Evolutionary conservation across 2,888 invertebrate species (phyloP).

Genomic region (Hydriomena furcata): DNA sequence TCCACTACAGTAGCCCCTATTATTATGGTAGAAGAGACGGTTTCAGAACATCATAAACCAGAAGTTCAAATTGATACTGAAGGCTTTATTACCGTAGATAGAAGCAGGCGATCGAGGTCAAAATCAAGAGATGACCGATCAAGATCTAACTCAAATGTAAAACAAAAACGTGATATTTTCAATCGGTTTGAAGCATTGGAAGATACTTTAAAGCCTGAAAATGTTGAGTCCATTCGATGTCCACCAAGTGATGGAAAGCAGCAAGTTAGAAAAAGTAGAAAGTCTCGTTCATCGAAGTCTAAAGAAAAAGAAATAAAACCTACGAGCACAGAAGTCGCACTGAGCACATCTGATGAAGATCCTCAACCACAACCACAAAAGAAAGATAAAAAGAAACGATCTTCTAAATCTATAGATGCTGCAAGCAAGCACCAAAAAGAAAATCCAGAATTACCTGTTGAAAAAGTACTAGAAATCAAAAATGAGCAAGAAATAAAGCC

Average conservation of each 20-base stretch:
- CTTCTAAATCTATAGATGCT: slow-evolving; percentile 57
- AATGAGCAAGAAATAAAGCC: background rate
- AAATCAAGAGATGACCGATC: slow-evolving; percentile 76
- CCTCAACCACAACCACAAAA: slow-evolving; percentile 54
- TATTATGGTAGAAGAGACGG: slow-evolving; percentile 68
- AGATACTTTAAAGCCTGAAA: slow-evolving; percentile 51
- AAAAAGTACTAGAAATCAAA: slow-evolving; percentile 4
- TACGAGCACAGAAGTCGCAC: slow-evolving; percentile 38
- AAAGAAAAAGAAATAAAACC: slow-evolving; percentile 65
- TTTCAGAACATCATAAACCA: slow-evolving; percentile 48
- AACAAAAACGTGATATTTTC: slow-evolving; percentile 45
- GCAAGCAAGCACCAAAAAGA: slow-evolving; percentile 32
- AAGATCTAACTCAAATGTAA: slow-evolving; percentile 48
- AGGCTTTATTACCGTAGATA: slow-evolving; percentile 77
- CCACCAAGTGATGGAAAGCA: slow-evolving; percentile 49
- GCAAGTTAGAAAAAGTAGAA: slow-evolving; percentile 49
- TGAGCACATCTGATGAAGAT: slow-evolving; percentile 55
- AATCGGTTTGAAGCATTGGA: slow-evolving; percentile 67
- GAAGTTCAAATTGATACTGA: slow-evolving; percentile 64
- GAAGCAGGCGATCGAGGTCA: slow-evolving; percentile 78
- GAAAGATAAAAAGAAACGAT: slow-evolving; percentile 65
- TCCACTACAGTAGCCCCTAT: slow-evolving; percentile 34
- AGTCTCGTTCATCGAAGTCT: slow-evolving; percentile 66
- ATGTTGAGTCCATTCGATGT: slow-evolving; percentile 42
- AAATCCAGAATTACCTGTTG: slow-evolving; percentile 10